phyloP scores from a whole-genome alignment of 2,797 vertebrate genomes.

The Sphenodon punctatus region DNA sequence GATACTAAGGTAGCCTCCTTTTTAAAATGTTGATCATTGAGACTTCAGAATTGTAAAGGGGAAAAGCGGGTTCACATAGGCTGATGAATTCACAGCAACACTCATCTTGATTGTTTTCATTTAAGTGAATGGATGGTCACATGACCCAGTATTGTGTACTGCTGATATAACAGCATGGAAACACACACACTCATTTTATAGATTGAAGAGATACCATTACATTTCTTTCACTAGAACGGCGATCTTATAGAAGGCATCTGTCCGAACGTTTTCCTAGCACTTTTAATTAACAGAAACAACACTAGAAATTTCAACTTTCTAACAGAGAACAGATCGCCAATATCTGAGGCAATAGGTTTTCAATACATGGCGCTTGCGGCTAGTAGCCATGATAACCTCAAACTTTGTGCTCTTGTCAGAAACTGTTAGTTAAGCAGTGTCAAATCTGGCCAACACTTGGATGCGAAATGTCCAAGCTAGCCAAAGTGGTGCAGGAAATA shows the following conservation, averaged over 20 bases:
- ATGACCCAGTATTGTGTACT: background rate
- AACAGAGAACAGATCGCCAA: background rate
- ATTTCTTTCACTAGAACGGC: background rate
- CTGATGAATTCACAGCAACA: constrained; percentile 2
- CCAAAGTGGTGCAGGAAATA: background rate
- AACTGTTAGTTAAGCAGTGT: fast-evolving
- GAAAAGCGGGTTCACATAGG: background rate
- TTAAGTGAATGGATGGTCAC: background rate
- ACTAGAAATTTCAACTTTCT: background rate
- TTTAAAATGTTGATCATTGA: background rate
- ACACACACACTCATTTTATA: background rate
- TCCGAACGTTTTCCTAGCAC: background rate
- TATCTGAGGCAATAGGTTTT: background rate
- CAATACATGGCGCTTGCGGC: background rate
- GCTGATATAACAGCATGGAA: background rate
- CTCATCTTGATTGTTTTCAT: background rate
- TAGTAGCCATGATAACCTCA: background rate
- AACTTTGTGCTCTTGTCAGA: background rate
- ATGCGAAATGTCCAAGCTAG: background rate
- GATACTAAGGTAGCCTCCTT: too few relatives aligned
- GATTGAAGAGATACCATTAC: background rate
- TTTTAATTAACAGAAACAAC: background rate
- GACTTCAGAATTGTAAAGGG: background rate
- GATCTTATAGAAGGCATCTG: background rate
- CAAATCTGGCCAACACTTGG: fast-evolving